These are phyloP conservation scores for Onychomys arenicola DNA, from an alignment of 2,797 vertebrate genomes.

Conservation along the genomic window DNA sequence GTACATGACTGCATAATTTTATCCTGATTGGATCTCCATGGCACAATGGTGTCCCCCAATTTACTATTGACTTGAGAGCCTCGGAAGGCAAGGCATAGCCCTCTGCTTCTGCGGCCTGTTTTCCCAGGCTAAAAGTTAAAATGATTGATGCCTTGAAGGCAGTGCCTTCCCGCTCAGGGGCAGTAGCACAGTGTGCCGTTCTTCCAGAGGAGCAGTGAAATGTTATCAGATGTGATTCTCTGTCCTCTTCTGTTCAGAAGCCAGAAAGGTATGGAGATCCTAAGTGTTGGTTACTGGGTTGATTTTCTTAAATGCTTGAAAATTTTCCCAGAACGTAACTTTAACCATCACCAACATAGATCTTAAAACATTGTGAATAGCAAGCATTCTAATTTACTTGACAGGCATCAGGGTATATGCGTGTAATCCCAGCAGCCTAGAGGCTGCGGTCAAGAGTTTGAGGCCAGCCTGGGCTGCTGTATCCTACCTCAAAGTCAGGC, in stretches of 20 bases:
- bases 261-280: constrained; percentile 74
- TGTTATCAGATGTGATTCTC: constrained; percentile 69
- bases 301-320: background rate
- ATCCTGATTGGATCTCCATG: constrained; percentile 88
- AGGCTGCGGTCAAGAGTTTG: background rate
- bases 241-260: constrained; percentile 75
- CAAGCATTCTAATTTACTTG: background rate
- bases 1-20: constrained; percentile 95
- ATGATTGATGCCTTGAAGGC: constrained; percentile 88
- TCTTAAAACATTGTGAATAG: background rate
- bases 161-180: constrained; percentile 66
- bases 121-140: constrained; percentile 88
- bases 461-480: background rate
- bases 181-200: constrained; percentile 24
- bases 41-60: constrained; percentile 93
- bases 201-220: constrained; percentile 68
- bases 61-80: constrained; percentile 94
- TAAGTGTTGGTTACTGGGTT: background rate
- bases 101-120: constrained; percentile 82
- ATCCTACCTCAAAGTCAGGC: background rate
- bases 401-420: too few species aligned
- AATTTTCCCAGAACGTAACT: background rate
- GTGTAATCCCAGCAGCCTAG: background rate
- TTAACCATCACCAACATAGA: background rate
- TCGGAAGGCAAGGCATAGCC: constrained; percentile 88